Evolutionary conservation across 64 coral and sea anemone species (phyloP), one percentile per base, ranked within the genome.

Genomic region (Acropora tenuis): DNA sequence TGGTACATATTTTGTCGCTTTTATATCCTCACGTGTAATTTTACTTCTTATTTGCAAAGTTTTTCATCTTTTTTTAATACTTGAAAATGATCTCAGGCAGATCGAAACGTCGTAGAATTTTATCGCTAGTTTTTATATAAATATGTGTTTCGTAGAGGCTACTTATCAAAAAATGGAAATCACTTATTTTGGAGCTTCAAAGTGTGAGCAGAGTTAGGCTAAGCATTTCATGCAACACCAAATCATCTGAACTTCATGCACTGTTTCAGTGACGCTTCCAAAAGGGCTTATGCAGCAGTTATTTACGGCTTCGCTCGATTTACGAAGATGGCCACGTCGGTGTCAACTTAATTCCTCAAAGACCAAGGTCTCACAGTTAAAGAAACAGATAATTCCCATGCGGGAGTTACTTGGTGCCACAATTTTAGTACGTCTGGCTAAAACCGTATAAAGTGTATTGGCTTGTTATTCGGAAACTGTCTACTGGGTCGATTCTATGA

Each of bases 221-320:
- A 49, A 53, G 5, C 77, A 46, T 10, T 10, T 46, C 75, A 48
- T 13, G 43, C 42, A 78, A 18, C 46, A 9, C 18, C n/a, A 74
- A 74, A 74, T 20, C 71, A 74, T 5, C 71, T 0, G 17, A 74
- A 74, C 71, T 74, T 74, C 71, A 74, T 41, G 30, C 30, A 30
- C 30, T 74, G 71, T 30, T 74, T 74, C 71, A 44, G 71, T 30
- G 71, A 7, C 68, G 71, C 71, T 3, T 74, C 71, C 18, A 30
- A 74, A 1, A 74, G 30, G 71, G 71, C 71, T 20, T 74, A 74
- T 9, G 71, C 71, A 8, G 71, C 71, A 74, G 30, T 20, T 30
- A 74, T 74, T 30, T 74, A 74, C 41, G 30, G 30, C n/a, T 44
- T 74, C 71, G 71, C 71, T 74, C 71, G n/a, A 74, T 74, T 74